These are phyloP conservation scores for Lochmaea crataegi DNA, from an alignment of 2,888 invertebrate genomes.

Conservation along the genomic window DNA sequence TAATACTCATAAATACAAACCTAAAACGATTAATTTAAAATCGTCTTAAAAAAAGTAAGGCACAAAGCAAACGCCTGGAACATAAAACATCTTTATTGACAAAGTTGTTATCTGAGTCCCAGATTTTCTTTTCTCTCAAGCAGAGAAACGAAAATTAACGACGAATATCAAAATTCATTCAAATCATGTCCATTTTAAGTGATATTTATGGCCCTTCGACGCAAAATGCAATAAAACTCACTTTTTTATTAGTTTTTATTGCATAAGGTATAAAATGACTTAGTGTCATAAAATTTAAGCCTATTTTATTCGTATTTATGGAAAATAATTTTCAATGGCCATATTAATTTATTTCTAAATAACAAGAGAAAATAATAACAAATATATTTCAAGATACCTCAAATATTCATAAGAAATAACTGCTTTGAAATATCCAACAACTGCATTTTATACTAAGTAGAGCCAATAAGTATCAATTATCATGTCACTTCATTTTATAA, in stretches of 20 bases:
- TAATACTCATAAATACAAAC: constrained; percentile 8
- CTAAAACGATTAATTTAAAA: constrained; percentile 14
- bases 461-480: no score
- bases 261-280: constrained; percentile 6
- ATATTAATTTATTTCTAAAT: no score
- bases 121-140: constrained; percentile 8
- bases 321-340: neutral
- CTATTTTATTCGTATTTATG: neutral
- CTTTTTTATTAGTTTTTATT: constrained; percentile 17
- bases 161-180: constrained; percentile 26
- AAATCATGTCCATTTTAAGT: constrained; percentile 22
- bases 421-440: no score
- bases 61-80: constrained; percentile 7
- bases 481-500: no score
- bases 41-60: constrained; percentile 3
- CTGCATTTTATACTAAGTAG: no score
- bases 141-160: constrained; percentile 19
- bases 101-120: constrained; percentile 10
- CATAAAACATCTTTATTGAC: constrained; percentile 23
- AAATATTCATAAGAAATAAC: no score
- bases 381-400: no score
- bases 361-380: no score
- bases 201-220: constrained; percentile 22
- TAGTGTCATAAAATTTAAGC: neutral
- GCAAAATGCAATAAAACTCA: constrained; percentile 9